Evolutionary conservation across 2,888 invertebrate genomes (phyloP).

Genomic region (Branchipolynoe longqiensis): DNA sequence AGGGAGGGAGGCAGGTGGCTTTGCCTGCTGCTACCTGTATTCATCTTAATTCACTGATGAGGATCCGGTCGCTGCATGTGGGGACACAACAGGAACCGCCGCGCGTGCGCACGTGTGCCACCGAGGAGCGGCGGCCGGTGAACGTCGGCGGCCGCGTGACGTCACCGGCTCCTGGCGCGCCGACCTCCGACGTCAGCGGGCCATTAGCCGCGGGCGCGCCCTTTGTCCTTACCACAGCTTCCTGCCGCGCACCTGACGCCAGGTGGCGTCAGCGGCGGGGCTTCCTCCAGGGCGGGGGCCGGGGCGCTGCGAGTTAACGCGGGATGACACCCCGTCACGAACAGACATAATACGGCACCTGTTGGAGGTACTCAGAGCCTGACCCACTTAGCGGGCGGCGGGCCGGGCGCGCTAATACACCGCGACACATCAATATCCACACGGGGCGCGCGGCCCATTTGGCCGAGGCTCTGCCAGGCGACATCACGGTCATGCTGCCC

Average conservation of each 20-base stretch:
- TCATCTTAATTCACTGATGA: too few relatives aligned
- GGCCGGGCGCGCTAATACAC: background rate
- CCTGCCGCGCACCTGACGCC: conserved; percentile 4
- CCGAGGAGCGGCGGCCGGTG: background rate
- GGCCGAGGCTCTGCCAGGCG: background rate
- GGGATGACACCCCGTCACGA: conserved; percentile 42
- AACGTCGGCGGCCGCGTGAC: background rate
- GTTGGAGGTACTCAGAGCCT: conserved; percentile 40
- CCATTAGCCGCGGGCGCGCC: conserved; percentile 6
- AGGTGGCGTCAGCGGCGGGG: background rate
- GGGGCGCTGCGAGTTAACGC: conserved; percentile 17
- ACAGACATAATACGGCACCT: conserved; percentile 41
- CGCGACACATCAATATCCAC: conserved; percentile 44
- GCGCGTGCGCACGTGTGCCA: background rate
- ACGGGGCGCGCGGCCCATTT: background rate
- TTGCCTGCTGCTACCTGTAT: too few relatives aligned
- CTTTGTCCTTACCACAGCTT: conserved; percentile 14
- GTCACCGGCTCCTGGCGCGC: background rate
- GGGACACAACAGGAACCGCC: too few relatives aligned
- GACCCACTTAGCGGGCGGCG: conserved; percentile 34
- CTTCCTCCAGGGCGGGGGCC: background rate
- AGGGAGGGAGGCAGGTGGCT: too few relatives aligned
- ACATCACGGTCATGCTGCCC: conserved; percentile 1
- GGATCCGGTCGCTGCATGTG: too few relatives aligned
- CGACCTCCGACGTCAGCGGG: background rate